Evolutionary conservation across 2,797 vertebrate species (phyloP).

Genomic region (Harpagifer antarcticus): DNA sequence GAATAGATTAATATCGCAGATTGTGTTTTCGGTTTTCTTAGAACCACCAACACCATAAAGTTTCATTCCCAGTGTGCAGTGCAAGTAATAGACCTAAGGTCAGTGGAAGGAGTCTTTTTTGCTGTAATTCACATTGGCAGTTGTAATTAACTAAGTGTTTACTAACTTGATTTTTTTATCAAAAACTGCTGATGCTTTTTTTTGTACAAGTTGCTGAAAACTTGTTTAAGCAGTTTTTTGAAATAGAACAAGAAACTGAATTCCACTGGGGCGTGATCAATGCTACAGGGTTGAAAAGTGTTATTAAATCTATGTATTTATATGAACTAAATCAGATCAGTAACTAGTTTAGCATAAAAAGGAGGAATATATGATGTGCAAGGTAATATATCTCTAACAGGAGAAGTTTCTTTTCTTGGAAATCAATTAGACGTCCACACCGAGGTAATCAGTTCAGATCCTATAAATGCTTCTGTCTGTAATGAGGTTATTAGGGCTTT

Average conservation of each 20-base stretch:
- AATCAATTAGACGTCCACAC: constrained; percentile 28
- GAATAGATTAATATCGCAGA: too few species aligned
- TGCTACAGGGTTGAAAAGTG: not conserved
- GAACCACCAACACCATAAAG: too few species aligned
- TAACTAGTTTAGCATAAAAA: not conserved
- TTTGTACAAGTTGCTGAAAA: not conserved
- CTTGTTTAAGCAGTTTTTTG: not conserved
- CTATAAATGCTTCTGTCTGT: constrained; percentile 27
- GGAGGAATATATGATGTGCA: not conserved
- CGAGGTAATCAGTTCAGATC: constrained; percentile 24
- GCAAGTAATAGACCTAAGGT: not conserved
- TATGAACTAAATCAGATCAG: not conserved
- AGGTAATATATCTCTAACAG: not conserved
- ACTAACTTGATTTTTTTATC: not conserved
- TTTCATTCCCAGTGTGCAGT: too few species aligned
- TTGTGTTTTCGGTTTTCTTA: too few species aligned
- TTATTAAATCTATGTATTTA: not conserved
- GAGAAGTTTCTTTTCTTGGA: constrained; percentile 19
- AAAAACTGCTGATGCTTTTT: not conserved
- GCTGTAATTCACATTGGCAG: not conserved
- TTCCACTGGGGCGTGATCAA: not conserved
- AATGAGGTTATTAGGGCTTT: constrained; percentile 23
- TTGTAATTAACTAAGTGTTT: not conserved
- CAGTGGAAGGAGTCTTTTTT: not conserved
- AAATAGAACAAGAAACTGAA: not conserved